Evolutionary conservation across 1,140 invertebrate genomes (phyloP), one percentile per base, ranked within the genome.

Genomic region (Scylla paramamosain): DNA sequence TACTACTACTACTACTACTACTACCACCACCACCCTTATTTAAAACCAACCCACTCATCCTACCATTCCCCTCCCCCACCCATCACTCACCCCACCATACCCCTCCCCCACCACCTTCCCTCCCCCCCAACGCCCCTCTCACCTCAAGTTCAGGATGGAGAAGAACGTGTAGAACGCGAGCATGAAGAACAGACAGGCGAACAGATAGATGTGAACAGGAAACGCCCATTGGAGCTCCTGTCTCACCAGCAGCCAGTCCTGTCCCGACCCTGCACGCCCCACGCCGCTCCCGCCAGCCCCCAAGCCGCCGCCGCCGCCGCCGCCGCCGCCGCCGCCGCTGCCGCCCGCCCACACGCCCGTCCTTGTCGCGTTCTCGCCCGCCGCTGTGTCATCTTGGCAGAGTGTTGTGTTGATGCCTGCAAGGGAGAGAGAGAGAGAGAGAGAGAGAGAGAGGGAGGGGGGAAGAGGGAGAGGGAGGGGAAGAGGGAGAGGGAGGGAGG

Each of bases 141-240:
- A 97, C 97, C 97, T 97, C 95, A 98, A 97, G 96, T 98, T 97
- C 95, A 98, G 96, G 96, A 98, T 97, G 82, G 98, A 98, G 96
- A 98, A 97, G 96, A 98, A 97, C 29, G 97, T 97, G 96, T 97
- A 98, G 96, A 97, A 98, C 59, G 97, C 97, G 48, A 98, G 97
- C 96, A 98, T 97, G 96, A 97, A 97, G 96, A 98, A 98, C 32
- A 98, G 97, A 91, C 97, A 97, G 92, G 97, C 97, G 96, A 98
- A 97, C 48, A 97, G 97, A 96, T 98, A 98, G 4, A 97, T 97
- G 96, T 98, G 97, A 39, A 98, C 96, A 87, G 97, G 96, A 96
- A 98, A 97, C 45, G 97, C 97, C 97, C 97, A 98, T 45, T 92
- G 94, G 6, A 96, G 91, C 88, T 96, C 90, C 2, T 88, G 52